Evolutionary conservation across 2,888 invertebrate genomes (phyloP), one percentile per base, ranked within the genome.

Genomic region (Athalia rosae): DNA sequence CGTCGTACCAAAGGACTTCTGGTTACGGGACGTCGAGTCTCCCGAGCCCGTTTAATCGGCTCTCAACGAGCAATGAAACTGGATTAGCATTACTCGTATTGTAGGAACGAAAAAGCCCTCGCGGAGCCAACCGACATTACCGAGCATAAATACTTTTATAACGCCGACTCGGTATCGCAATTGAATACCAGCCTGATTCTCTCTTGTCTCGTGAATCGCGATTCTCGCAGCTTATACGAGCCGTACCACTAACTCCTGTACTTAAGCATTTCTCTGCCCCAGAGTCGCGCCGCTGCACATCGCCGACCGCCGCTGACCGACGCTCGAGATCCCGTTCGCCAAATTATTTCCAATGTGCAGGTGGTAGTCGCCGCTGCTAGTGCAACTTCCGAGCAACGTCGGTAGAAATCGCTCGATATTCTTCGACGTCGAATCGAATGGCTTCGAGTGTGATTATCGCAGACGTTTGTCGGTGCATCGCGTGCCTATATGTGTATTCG

Each of bases 1-100:
- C 28, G 28, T 28, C 28, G 28, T 28, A 28, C 28, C 28, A 28
- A 28, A 28, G 28, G 28, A n/a, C 28, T 28, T 43, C 41, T 15
- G 15, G 15, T 45, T 11, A 43, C 69, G 11, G 7, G 47, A 45
- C n/a, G 28, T 41, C 15, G 69, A 45, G 28, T 45, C 69, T 47
- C 47, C 56, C 58, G 48, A 78, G 9, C 5, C 56, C 48, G 58
- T 77, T 77, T 76, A 53, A 78, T 71, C 71, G 63, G 43, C 9
- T 48, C 43, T 69, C 15, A 69, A 47, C 53, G 64, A 63, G 56
- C 71, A 77, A 76, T 78, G 78, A 78, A 78, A 76, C 69, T 74
- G 86, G 87, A 85, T 87, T 87, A 87, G 84, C 87, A 87, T 87
- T 87, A 87, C 79, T 80, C 66, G 80, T 79, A 87, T 87, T 87